Percentiles rank a stretch among this genome's conserved stretches.
Evolutionary conservation across 2,888 invertebrate genomes (phyloP).

Genomic region (Eretmocerus hayati): DNA sequence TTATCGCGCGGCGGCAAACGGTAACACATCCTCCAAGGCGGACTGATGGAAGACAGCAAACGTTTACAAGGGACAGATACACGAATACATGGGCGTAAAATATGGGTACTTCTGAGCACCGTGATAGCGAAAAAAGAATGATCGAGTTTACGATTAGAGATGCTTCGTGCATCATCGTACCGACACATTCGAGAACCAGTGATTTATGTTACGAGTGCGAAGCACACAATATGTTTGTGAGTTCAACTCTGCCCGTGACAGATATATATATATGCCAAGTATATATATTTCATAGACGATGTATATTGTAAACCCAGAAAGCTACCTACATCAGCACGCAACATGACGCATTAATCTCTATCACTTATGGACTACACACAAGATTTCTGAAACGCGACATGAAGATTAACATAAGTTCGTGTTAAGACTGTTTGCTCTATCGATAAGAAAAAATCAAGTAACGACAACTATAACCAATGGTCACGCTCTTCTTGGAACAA

Average conservation of each 20-base stretch:
- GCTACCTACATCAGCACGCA: slow-evolving; percentile 39
- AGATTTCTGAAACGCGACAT: slow-evolving; percentile 40
- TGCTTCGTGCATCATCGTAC: no score
- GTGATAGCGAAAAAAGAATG: no score
- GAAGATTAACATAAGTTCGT: slow-evolving; percentile 44
- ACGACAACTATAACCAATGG: slow-evolving; percentile 35
- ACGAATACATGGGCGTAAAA: slow-evolving; percentile 12
- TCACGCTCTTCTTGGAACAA: slow-evolving; percentile 29
- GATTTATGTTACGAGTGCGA: no score
- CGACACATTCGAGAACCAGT: no score
- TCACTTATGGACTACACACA: slow-evolving; percentile 41
- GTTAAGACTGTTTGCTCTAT: slow-evolving; percentile 46
- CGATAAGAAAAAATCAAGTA: slow-evolving; percentile 35
- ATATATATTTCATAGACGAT: slow-evolving; percentile 23
- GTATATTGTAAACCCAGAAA: slow-evolving; percentile 31
- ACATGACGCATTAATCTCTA: slow-evolving; percentile 41
- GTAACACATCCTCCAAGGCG: slow-evolving; percentile 12
- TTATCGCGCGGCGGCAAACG: slow-evolving; percentile 12
- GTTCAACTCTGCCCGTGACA: slow-evolving; percentile 18
- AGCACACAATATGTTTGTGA: slow-evolving; percentile 9
- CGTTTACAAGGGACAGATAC: slow-evolving; percentile 21
- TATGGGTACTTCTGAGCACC: no score
- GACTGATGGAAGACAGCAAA: slow-evolving; percentile 20
- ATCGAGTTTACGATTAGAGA: no score
- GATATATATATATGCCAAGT: slow-evolving; percentile 3